phyloP scores from a whole-genome alignment of 2,888 invertebrate genomes.

The Pherbina coryleti region DNA sequence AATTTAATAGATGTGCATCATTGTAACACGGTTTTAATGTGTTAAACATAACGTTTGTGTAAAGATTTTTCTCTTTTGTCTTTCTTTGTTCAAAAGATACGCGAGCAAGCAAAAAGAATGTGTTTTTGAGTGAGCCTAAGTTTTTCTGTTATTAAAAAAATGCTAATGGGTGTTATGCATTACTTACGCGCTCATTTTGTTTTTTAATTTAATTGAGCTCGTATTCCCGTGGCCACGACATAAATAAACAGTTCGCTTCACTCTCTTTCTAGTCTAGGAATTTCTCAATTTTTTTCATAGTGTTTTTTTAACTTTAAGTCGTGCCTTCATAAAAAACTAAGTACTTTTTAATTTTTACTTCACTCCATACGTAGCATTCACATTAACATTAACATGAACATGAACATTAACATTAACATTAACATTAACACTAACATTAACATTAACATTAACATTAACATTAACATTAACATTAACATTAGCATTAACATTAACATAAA shows the following conservation, averaged over 20 bases:
- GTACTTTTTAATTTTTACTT: too few species aligned
- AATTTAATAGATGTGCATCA: background rate
- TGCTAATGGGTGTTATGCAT: background rate
- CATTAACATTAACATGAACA: too few species aligned
- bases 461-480: too few species aligned
- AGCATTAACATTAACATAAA: too few species aligned
- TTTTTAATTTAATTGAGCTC: slow-evolving; percentile 38
- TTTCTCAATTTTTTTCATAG: too few species aligned
- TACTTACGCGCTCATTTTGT: slow-evolving; percentile 38
- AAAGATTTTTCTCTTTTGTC: background rate
- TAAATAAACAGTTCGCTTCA: too few species aligned
- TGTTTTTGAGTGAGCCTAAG: background rate
- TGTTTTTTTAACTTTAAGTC: too few species aligned
- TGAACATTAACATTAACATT: too few species aligned
- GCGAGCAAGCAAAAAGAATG: background rate
- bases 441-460: too few species aligned
- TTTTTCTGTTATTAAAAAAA: background rate
- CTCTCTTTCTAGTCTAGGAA: background rate
- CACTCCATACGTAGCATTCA: too few species aligned
- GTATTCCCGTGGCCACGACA: background rate
- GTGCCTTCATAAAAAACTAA: too few species aligned
- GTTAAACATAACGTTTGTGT: slow-evolving; percentile 32
- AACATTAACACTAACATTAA: too few species aligned
- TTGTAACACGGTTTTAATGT: slow-evolving; percentile 27
- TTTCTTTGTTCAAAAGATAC: background rate